Base-by-base conservation (phyloP, 2,113 vertebrate genomes). In the Stomatorhinus ivindoensis region DNA sequence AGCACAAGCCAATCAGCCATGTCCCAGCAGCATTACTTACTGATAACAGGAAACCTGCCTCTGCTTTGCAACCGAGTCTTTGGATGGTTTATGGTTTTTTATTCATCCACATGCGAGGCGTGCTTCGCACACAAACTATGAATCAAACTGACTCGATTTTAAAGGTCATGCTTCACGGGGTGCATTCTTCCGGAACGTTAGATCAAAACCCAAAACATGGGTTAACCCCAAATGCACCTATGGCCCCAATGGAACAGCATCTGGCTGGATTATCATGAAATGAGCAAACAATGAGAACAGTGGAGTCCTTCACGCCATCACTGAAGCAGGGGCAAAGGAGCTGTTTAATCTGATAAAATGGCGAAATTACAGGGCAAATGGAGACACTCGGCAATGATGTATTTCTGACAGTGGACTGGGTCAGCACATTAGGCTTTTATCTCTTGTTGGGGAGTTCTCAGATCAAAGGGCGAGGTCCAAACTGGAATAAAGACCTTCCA, bases 281-380 rank as follows among this genome's bases (percentile, higher is more conserved):
- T 11, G 35, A 65, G 19, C 35, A 27, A 58, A 6, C 53, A 24
- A 86, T 19, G 21, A n/a, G 1, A n/a, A 39, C 9, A 27, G 61
- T 27, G n/a, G 9, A 10, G 24, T 90, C 89, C 65, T 31, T 73
- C 80, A 89, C 80, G 69, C 69, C 76, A 83, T 50, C 91, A 89
- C 89, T 84, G 88, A 90, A 92, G 82, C 87, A 50, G 53, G 19
- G 46, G 82, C 76, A 48, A 10, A 89, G 86, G 93, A 93, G 90
- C 90, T 89, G 88, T 89, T 82, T 93, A 94, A 95, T 95, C 94
- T 93, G 92, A 94, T 94, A 94, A 95, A 94, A 94, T 91, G 91
- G 88, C 61, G 88, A 93, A 93, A 95, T 94, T 94, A 94, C 13
- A 42, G 51, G 21, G 91, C 88, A 93, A 91, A 93, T 88, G 86